Evolutionary conservation across 2,113 vertebrate species (phyloP).

Genomic region (Apaloderma vittatum): DNA sequence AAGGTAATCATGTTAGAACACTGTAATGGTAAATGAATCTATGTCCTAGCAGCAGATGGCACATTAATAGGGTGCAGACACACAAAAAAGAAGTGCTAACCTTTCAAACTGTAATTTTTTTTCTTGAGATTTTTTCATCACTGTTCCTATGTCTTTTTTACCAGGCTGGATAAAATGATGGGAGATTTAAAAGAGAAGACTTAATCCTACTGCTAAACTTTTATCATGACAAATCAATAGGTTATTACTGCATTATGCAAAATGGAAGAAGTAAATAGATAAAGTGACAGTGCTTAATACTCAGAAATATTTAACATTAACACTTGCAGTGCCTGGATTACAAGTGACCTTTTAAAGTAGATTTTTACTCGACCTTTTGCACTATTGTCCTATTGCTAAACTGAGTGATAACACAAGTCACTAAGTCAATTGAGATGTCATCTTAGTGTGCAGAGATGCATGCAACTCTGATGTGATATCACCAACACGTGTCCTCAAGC

Average conservation of each 20-base stretch:
- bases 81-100: neutral
- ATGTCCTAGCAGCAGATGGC: slow-evolving; percentile 40
- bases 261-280: neutral
- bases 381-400: neutral
- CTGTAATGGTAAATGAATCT: slow-evolving; percentile 42
- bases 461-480: neutral
- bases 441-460: neutral
- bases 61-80: slow-evolving; percentile 30
- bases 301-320: neutral
- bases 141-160: neutral
- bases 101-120: neutral
- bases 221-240: neutral
- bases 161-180: neutral
- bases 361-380: neutral
- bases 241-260: neutral
- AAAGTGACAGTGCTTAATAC: neutral
- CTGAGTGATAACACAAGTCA: neutral
- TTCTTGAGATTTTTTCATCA: neutral
- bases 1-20: slow-evolving; percentile 48
- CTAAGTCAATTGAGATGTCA: neutral
- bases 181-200: neutral
- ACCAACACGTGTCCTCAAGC: neutral
- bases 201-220: neutral
- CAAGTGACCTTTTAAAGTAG: accelerated
- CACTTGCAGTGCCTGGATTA: neutral